Conservation (phyloP, 2,888 invertebrate species). For the Conops quadrifasciatus region DNA sequence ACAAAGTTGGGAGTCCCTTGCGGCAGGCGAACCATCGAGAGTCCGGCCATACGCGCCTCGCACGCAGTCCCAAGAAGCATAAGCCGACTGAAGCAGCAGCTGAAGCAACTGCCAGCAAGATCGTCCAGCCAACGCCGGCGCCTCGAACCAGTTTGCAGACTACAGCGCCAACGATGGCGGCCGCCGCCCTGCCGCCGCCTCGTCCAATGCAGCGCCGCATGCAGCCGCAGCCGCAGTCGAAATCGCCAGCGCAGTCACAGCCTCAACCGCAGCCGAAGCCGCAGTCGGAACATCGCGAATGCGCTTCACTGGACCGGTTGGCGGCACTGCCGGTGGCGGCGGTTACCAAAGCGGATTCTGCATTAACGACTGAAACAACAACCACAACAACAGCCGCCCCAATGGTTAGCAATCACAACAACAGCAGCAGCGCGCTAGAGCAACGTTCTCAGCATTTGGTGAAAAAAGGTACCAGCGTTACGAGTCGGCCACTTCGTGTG, state of each 20-base stretch:
- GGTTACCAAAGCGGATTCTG: constrained; percentile 59
- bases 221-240: constrained; percentile 36
- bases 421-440: neutral
- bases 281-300: constrained; percentile 49
- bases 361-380: constrained; percentile 20
- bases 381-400: neutral
- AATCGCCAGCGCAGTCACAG: constrained; percentile 34
- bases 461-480: too few relatives aligned
- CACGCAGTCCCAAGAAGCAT: neutral
- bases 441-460: too few relatives aligned
- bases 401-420: neutral
- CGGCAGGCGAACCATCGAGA: constrained; percentile 17
- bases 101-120: neutral
- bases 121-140: constrained; percentile 54
- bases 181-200: constrained; percentile 24
- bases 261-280: constrained; percentile 41
- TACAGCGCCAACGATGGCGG: constrained; percentile 7
- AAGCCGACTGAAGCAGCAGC: neutral
- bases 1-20: constrained; percentile 28
- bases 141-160: constrained; percentile 54
- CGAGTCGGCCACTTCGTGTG: too few relatives aligned
- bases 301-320: constrained; percentile 58
- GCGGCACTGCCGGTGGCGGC: constrained; percentile 60
- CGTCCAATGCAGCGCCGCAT: constrained; percentile 30
- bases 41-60: neutral